Conservation (phyloP, 2,113 vertebrate species). For the Phoenicopterus ruber region DNA sequence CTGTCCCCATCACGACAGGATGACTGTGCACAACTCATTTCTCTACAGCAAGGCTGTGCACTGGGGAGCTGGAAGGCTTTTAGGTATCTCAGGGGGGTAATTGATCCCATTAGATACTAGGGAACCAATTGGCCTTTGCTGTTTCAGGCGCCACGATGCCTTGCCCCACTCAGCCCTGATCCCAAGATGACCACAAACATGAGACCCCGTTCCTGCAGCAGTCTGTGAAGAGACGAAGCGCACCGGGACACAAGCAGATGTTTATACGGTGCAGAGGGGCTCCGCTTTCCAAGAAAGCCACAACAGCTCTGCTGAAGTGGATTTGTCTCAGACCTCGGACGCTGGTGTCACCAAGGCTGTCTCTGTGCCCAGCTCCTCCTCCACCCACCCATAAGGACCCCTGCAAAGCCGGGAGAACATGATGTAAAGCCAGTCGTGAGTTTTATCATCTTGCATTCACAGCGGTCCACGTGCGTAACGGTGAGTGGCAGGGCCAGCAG, state of each 20-base stretch:
- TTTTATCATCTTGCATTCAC: neutral
- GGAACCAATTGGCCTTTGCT: neutral
- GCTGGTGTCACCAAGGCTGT: rapidly evolving
- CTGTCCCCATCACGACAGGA: too few relatives aligned
- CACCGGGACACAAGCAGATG: neutral
- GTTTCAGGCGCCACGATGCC: neutral
- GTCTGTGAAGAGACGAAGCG: rapidly evolving
- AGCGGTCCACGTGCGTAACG: rapidly evolving
- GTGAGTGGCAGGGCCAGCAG: neutral
- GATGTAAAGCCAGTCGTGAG: neutral
- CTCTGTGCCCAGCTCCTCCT: neutral
- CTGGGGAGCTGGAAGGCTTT: neutral
- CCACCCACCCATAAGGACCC: rapidly evolving
- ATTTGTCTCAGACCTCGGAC: rapidly evolving
- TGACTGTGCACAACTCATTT: neutral
- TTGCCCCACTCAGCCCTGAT: rapidly evolving
- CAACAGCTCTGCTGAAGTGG: rapidly evolving
- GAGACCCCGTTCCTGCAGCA: rapidly evolving
- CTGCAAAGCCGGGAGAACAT: neutral
- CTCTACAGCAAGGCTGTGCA: neutral
- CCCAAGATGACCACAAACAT: neutral
- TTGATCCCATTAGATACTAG: neutral
- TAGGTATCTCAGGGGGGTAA: rapidly evolving
- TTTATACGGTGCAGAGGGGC: neutral
- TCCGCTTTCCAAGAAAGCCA: neutral